Evolutionary conservation across 2,113 vertebrate species (phyloP), one percentile per base, ranked within the genome.

Genomic region (Lophotis ruficrista): DNA sequence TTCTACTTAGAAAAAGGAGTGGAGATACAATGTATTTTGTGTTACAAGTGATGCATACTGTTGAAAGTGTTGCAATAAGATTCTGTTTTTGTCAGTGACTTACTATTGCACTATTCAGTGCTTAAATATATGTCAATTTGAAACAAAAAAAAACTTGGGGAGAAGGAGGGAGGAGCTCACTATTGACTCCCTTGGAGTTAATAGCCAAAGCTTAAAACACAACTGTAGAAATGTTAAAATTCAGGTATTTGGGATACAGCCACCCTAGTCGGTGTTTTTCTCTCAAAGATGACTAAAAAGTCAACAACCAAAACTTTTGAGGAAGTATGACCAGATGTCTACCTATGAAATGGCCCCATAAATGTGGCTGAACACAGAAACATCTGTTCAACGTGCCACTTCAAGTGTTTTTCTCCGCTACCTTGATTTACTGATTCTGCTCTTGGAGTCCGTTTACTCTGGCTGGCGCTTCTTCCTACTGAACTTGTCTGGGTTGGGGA

Each of bases 311-410:
- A 60, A 79, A 57, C 24, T 54, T 33, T 7, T 4, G 0, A 19
- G 14, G 6, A 80, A 66, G 25, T 15, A 20, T 18, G 51, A 50
- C 6, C 12, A 33, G 51, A 60, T 21, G 41, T 70, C 3, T 57
- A 47, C 10, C 30, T 22, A 45, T 0, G 2, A 61, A 82, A 68
- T 0, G 0, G 35, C 27, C 41, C 47, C 25, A 35, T 1, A 51
- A 48, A 58, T 15, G 14, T 10, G 18, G 27, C 11, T 38, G 56
- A 68, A 64, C 21, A 65, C 47, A 85, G 48, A 6, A 70, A 75
- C 21, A 53, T 7, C 35, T 6, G 21, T 10, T 30, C n/a, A 58
- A 58, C 21, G 31, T 31, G 35, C 2, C 47, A 41, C 23, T 30
- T n/a, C 24, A 37, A 16, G 7, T 25, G 24, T 72, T 70, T 45